Conservation (phyloP, 2,888 invertebrate genomes). For the Sycophila texana region DNA sequence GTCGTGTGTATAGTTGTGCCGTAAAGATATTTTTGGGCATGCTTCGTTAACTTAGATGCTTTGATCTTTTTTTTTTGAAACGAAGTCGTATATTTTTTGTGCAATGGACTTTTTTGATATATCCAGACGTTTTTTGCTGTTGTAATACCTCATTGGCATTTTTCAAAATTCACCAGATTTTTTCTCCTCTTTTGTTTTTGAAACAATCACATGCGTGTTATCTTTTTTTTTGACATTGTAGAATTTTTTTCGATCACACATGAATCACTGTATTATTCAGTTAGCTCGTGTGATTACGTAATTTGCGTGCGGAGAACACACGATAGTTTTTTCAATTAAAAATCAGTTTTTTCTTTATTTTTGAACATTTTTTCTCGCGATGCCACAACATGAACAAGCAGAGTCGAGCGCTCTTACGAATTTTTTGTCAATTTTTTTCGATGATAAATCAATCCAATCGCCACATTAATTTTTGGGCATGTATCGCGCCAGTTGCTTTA, state of each 20-base stretch:
- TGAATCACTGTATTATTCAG: not conserved
- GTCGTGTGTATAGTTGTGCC: slow-evolving; percentile 66
- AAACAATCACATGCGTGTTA: not conserved
- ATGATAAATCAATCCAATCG: slow-evolving; percentile 67
- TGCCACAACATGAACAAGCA: slow-evolving; percentile 30
- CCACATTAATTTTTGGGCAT: slow-evolving; percentile 74
- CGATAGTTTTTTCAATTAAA: too few species aligned
- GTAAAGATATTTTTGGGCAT: slow-evolving; percentile 74
- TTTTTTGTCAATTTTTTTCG: slow-evolving; percentile 39
- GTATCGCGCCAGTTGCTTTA: slow-evolving; percentile 71
- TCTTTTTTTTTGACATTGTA: slow-evolving; percentile 4
- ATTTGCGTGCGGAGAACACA: not conserved
- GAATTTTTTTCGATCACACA: slow-evolving; percentile 1
- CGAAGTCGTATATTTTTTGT: slow-evolving; percentile 58
- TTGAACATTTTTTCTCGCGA: slow-evolving; percentile 20
- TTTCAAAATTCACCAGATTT: slow-evolving; percentile 69
- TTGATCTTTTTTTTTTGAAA: slow-evolving; percentile 70
- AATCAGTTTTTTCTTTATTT: not conserved
- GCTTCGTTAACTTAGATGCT: slow-evolving; percentile 73
- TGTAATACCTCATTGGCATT: slow-evolving; percentile 70
- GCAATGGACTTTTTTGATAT: slow-evolving; percentile 61
- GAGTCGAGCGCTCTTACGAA: slow-evolving; percentile 7
- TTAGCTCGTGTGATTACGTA: slow-evolving; percentile 13
- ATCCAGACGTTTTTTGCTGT: slow-evolving; percentile 58
- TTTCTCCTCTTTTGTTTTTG: slow-evolving; percentile 46